Evolutionary conservation across 2,113 vertebrate species (phyloP).

Genomic region (Varanus komodoensis): DNA sequence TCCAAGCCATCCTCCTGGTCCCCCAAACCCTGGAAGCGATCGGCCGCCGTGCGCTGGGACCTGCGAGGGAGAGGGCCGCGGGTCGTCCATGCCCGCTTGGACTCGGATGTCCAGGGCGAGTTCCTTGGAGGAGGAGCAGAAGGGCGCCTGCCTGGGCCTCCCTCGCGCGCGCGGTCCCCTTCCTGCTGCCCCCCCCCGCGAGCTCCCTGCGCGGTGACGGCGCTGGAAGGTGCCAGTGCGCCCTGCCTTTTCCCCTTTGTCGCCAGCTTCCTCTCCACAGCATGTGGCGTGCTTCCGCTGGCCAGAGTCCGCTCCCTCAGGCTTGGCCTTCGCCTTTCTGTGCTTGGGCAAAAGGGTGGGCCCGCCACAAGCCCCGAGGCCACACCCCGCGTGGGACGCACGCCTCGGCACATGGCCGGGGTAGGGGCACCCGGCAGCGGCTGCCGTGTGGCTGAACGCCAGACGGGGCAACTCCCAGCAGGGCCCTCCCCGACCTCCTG

Average conservation of each 20-base stretch:
- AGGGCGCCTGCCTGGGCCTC: no score
- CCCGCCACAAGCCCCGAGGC: neutral
- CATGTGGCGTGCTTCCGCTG: neutral
- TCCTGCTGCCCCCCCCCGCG: neutral
- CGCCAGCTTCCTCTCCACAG: no score
- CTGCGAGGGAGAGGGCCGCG: no score
- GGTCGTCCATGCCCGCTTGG: neutral
- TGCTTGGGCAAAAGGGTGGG: conserved; percentile 20
- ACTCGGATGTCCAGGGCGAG: neutral
- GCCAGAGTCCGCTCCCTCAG: neutral
- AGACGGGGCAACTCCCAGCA: neutral
- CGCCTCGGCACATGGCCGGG: neutral
- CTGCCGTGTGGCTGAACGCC: neutral
- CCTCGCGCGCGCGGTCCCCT: no score
- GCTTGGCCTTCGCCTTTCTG: conserved; percentile 13
- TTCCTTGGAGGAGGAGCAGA: neutral
- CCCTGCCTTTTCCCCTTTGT: neutral
- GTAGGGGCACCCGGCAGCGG: neutral
- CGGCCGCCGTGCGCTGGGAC: no score
- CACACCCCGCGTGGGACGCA: neutral
- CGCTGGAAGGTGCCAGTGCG: neutral
- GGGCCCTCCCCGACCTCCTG: no score
- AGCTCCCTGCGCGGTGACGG: no score
- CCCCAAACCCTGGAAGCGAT: neutral
- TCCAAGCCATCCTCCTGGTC: neutral